These are phyloP conservation scores for Nycteola revayana DNA, from an alignment of 2,888 invertebrate species.

Conservation along the genomic window DNA sequence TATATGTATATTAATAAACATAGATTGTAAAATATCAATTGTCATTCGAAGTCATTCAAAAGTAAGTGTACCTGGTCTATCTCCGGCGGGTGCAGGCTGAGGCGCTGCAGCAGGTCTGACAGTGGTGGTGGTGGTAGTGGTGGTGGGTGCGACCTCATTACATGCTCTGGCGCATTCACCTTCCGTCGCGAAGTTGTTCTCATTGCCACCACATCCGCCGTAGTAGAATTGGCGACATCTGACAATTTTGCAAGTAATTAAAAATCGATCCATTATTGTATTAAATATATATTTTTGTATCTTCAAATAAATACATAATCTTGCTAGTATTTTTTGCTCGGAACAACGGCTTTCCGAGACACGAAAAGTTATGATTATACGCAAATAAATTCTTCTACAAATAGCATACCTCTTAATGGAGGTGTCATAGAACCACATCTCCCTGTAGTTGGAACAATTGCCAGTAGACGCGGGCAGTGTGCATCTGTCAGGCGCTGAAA, in stretches of 20 bases:
- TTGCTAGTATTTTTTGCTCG: no score
- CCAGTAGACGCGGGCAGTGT: conserved; percentile 89
- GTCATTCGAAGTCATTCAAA: no score
- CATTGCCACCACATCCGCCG: conserved; percentile 96
- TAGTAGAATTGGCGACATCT: conserved; percentile 93
- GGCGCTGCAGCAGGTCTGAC: conserved; percentile 13
- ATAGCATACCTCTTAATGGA: conserved; percentile 82
- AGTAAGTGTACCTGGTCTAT: conserved; percentile 9
- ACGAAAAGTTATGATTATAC: no score
- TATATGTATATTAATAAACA: no score
- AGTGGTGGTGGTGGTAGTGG: conserved; percentile 54
- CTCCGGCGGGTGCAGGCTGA: conserved; percentile 4
- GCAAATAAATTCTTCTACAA: no score
- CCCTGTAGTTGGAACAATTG: conserved; percentile 88
- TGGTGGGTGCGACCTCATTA: conserved; percentile 60
- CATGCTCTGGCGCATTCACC: conserved; percentile 86
- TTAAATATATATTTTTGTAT: no score
- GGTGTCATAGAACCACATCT: conserved; percentile 92
- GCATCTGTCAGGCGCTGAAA: conserved; percentile 80
- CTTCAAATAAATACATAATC: no score
- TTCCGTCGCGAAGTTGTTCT: conserved; percentile 89
- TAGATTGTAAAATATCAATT: no score
- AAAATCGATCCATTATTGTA: no score
- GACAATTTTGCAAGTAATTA: no score
- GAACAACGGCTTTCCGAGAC: no score